A percentile compares a stretch with the other conserved stretches of the same genome.
Conservation (phyloP, 2,113 vertebrate genomes). For the Lontra canadensis region DNA sequence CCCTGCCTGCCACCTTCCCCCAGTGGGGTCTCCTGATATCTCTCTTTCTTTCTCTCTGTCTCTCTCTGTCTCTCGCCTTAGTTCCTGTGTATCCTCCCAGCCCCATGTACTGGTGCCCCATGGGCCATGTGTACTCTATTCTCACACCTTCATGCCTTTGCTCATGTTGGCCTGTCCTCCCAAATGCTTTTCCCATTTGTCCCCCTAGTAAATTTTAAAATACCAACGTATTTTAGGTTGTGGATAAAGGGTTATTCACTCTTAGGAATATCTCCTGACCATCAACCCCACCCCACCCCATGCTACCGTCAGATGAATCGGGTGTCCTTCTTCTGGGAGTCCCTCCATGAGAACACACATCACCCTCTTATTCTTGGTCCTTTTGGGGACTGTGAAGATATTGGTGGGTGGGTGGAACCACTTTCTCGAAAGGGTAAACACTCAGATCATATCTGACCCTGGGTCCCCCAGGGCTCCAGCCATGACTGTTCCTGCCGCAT, state of each 20-base stretch:
- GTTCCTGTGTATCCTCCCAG: fast-evolving
- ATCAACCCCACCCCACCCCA: fast-evolving
- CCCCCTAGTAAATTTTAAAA: neutral
- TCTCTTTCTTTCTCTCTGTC: neutral
- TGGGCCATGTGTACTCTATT: fast-evolving
- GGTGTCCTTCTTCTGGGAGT: neutral
- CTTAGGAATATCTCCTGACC: neutral
- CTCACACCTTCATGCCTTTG: neutral
- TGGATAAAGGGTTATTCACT: neutral
- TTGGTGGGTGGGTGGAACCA: neutral
- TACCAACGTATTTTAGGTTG: neutral
- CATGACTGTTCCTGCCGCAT: neutral
- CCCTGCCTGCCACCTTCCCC: fast-evolving
- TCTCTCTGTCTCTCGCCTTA: neutral
- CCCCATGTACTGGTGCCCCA: fast-evolving
- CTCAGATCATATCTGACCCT: neutral
- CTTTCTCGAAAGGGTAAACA: neutral
- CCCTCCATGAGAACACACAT: neutral
- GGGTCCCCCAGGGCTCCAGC: neutral
- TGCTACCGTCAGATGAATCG: fast-evolving
- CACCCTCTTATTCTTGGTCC: neutral
- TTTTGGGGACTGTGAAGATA: neutral
- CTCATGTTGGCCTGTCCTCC: too few relatives aligned
- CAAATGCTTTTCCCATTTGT: neutral
- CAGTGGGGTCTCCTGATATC: neutral